A percentile compares a stretch with the other conserved stretches of the same genome.
phyloP scores from a whole-genome alignment of 1,140 invertebrate species.

The Aphidius gifuensis region DNA sequence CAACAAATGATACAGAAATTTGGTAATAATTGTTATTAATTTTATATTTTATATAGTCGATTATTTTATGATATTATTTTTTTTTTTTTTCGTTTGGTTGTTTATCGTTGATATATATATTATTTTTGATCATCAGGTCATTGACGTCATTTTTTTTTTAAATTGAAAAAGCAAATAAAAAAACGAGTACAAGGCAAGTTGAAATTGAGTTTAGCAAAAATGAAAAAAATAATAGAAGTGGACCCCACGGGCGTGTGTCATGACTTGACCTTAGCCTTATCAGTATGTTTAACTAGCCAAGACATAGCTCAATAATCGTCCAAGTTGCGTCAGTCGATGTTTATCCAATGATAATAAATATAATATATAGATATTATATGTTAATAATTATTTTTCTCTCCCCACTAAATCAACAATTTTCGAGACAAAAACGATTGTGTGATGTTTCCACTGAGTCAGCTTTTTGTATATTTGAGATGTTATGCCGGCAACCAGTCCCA shows the following conservation, averaged over 20 bases:
- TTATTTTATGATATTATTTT: neutral
- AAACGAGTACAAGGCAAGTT: too few species aligned
- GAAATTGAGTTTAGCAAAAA: neutral
- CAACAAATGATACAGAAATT: constrained; percentile 69
- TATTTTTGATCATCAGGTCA: too few species aligned
- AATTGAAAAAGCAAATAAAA: too few species aligned
- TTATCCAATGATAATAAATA: constrained; percentile 42
- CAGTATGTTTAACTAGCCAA: constrained; percentile 32
- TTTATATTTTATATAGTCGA: neutral
- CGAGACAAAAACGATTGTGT: too few species aligned
- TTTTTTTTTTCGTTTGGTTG: neutral
- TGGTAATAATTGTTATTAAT: constrained; percentile 57
- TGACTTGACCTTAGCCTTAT: constrained; percentile 38
- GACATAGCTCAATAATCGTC: constrained; percentile 45
- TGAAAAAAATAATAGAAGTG: constrained; percentile 37
- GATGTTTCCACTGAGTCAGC: too few species aligned
- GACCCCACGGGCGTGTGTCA: constrained; percentile 25
- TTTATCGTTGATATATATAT: too few species aligned
- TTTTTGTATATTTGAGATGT: too few species aligned
- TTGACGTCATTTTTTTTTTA: too few species aligned
- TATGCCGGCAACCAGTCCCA: too few species aligned
- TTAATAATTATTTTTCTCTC: neutral
- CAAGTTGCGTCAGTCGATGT: constrained; percentile 50
- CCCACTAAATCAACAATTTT: too few species aligned
- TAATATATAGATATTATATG: constrained; percentile 12